Percentiles rank a stretch among this genome's conserved stretches.
Conservation (phyloP, 1,140 invertebrate species). For the Piezodorus guildinii region DNA sequence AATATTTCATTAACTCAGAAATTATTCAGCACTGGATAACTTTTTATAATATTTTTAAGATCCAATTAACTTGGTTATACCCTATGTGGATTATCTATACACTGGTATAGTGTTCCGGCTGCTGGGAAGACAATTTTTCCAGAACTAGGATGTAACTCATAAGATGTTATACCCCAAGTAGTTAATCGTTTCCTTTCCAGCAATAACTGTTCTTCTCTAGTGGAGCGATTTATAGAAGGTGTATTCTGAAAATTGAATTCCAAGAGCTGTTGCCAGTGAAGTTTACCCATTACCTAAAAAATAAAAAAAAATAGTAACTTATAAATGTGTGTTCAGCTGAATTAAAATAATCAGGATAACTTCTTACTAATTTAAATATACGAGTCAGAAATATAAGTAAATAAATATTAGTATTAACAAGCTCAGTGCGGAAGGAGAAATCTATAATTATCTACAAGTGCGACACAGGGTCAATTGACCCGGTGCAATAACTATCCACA, state of each 20-base stretch:
- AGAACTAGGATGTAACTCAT: slow-evolving; percentile 67
- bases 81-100: slow-evolving; percentile 56
- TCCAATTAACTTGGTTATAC: slow-evolving; percentile 35
- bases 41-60: background rate
- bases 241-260: slow-evolving; percentile 33
- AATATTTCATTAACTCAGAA: no score
- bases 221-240: slow-evolving; percentile 39
- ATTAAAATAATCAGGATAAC: no score
- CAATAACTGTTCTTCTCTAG: slow-evolving; percentile 77
- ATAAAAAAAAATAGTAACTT: no score
- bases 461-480: no score
- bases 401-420: no score
- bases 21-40: no score
- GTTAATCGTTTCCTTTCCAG: slow-evolving; percentile 81
- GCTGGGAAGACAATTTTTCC: slow-evolving; percentile 85
- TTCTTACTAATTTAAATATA: no score
- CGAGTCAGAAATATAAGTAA: no score
- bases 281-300: slow-evolving; percentile 21
- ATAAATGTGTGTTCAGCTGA: no score
- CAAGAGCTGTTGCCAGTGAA: slow-evolving; percentile 22
- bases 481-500: no score
- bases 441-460: no score
- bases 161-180: slow-evolving; percentile 88
- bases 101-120: slow-evolving; percentile 70
- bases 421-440: no score